Percentiles rank a stretch among this genome's conserved stretches.
These are phyloP conservation scores for Zaprionus bogoriensis DNA, from an alignment of 2,888 invertebrate genomes.

Conservation along the genomic window DNA sequence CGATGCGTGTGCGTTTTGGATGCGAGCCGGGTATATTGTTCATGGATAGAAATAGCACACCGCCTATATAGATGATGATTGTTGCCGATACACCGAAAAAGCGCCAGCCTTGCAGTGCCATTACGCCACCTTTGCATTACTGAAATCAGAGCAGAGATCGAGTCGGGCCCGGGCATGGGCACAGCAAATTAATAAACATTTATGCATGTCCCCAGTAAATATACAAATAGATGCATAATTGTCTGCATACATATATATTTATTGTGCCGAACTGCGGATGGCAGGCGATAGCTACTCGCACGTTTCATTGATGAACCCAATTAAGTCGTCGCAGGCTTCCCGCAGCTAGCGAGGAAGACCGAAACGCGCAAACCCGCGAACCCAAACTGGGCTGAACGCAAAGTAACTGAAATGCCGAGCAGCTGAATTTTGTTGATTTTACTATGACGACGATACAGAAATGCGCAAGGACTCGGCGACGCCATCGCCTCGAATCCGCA, in stretches of 20 bases:
- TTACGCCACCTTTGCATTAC: constrained; percentile 80
- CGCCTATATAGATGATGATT: constrained; percentile 82
- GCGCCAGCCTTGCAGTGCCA: constrained; percentile 83
- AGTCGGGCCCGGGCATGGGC: not conserved
- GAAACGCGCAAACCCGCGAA: constrained; percentile 3
- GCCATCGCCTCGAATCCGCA: constrained; percentile 33
- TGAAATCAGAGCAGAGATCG: constrained; percentile 37
- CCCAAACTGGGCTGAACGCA: constrained; percentile 12
- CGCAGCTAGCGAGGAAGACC: not conserved
- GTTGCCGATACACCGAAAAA: constrained; percentile 82
- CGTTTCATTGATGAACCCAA: constrained; percentile 54
- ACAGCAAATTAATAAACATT: not conserved
- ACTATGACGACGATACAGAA: constrained; percentile 69
- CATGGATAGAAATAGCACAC: constrained; percentile 82
- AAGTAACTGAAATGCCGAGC: constrained; percentile 25
- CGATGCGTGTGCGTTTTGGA: constrained; percentile 78
- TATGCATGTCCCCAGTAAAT: not conserved
- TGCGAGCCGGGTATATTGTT: constrained; percentile 82
- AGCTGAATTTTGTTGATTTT: constrained; percentile 64
- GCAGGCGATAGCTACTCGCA: constrained; percentile 13
- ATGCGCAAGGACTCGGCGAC: constrained; percentile 48
- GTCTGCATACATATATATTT: not conserved
- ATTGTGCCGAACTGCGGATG: not conserved
- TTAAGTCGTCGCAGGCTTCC: constrained; percentile 24
- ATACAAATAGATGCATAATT: not conserved